Base-by-base conservation (phyloP, 2,797 vertebrate genomes). In the Otus scops region DNA sequence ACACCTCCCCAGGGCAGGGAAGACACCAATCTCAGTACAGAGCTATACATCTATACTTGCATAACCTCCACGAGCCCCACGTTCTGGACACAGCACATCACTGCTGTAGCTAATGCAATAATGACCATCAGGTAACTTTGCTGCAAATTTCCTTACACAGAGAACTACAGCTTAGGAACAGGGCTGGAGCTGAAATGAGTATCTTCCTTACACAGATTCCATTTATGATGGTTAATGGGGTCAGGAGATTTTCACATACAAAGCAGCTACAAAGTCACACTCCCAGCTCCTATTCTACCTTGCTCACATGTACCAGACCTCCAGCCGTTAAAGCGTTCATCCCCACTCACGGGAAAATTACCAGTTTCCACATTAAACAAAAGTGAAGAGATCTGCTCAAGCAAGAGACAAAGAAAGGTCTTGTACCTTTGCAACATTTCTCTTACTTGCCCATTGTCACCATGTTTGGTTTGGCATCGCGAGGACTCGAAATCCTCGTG, bases 51-150 rank as follows among this genome's bases (percentile, higher is more conserved):
- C 38, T 11, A 5, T 3, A 14, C 18, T 18, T 8, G 3, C 47
- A 13, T 4, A 18, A 16, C 7, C 12, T 45, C 51, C 6, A n/a
- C 7, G 6, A 5, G 9, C 5, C 64, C 12, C 57, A 3, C 41
- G 41, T 43, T 43, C 41, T 43, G n/a, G 13, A 57, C 75, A 36
- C 11, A 2, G 39, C 7, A 4, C 28, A 2, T 19, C 51, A 1
- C 51, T 11, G 21, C 61, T 11, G 18, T 6, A 32, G 30, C 64
- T 4, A n/a, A 22, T 1, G 6, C 23, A 21, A 0, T 5, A 13
- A 8, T 1, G 5, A 11, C 41, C 2, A 19, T 2, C 3, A 1
- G 34, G 20, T 2, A 1, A 13, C 9, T 27, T 6, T 24, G 9
- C 54, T 39, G 14, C 27, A 43, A 6, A 28, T 9, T 57, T 69